Evolutionary conservation across 2,888 invertebrate genomes (phyloP).

Genomic region (Germaria angustata): DNA sequence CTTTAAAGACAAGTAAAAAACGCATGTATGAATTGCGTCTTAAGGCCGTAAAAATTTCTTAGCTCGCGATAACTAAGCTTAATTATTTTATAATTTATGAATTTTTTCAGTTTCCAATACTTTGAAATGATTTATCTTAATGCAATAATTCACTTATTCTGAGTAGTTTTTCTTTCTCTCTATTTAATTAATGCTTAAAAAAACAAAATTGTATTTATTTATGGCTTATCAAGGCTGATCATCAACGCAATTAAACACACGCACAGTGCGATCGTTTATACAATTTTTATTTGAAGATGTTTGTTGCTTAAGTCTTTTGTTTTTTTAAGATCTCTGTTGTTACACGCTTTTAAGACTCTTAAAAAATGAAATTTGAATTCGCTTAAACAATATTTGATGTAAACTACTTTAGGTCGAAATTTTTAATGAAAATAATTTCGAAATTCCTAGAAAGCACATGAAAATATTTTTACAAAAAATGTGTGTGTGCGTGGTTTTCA

Average conservation of each 20-base stretch:
- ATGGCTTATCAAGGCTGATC: slow-evolving; percentile 24
- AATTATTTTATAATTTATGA: too few species aligned
- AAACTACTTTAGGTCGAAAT: neutral
- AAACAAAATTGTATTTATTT: neutral
- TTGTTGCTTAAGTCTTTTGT: slow-evolving; percentile 55
- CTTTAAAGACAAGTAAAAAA: too few species aligned
- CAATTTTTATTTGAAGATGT: neutral
- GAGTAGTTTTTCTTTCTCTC: neutral
- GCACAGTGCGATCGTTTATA: neutral
- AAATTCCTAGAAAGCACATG: neutral
- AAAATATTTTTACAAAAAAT: neutral
- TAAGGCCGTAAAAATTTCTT: too few species aligned
- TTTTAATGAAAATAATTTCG: neutral
- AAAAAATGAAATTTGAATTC: slow-evolving; percentile 1
- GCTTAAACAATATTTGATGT: slow-evolving; percentile 1
- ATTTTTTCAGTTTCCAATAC: too few species aligned
- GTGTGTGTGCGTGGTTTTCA: neutral
- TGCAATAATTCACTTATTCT: too few species aligned
- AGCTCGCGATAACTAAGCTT: too few species aligned
- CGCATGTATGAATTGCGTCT: too few species aligned
- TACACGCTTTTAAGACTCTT: neutral
- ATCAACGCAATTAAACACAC: slow-evolving; percentile 34
- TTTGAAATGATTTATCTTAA: too few species aligned
- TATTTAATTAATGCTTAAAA: neutral
- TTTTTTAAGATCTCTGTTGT: neutral